Evolutionary conservation across 2,113 vertebrate genomes (phyloP).

Genomic region (Aix galericulata): DNA sequence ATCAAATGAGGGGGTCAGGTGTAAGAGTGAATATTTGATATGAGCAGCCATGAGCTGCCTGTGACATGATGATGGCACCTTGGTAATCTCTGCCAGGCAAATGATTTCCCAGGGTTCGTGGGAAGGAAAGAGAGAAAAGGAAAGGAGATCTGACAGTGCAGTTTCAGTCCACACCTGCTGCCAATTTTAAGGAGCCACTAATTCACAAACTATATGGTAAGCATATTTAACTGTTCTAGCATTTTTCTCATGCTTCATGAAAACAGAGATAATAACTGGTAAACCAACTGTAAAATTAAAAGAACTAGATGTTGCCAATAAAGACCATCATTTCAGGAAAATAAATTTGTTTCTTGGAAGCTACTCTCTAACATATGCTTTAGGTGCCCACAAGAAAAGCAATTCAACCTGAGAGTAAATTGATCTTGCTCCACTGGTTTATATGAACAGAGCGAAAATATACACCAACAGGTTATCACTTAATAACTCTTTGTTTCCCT

Average conservation of each 20-base stretch:
- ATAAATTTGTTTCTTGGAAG: conserved; percentile 84
- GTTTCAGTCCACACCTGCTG: conserved; percentile 61
- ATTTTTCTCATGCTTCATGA: conserved; percentile 82
- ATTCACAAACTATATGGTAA: conserved; percentile 79
- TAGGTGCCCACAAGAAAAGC: conserved; percentile 80
- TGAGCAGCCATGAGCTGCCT: neutral
- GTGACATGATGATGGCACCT: neutral
- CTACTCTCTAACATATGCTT: conserved; percentile 76
- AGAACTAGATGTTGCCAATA: conserved; percentile 85
- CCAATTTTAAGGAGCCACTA: conserved; percentile 75
- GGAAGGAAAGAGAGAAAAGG: neutral
- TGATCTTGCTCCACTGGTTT: conserved; percentile 82
- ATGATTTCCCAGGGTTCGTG: conserved; percentile 12
- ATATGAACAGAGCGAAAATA: conserved; percentile 80
- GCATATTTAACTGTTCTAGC: conserved; percentile 78
- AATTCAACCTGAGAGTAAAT: conserved; percentile 81
- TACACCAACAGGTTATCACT: conserved; percentile 78
- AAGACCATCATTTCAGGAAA: conserved; percentile 83
- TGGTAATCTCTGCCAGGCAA: conserved; percentile 9
- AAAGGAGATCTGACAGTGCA: conserved; percentile 42
- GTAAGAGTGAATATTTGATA: conserved; percentile 29
- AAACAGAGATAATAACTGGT: conserved; percentile 85
- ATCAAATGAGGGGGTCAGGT: conserved; percentile 3
- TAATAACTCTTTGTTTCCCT: conserved; percentile 80
- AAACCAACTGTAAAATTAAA: conserved; percentile 88